Percentiles rank a stretch among this genome's conserved stretches.
Evolutionary conservation across 2,888 invertebrate genomes (phyloP).

Genomic region (Pristionchus japonicus): DNA sequence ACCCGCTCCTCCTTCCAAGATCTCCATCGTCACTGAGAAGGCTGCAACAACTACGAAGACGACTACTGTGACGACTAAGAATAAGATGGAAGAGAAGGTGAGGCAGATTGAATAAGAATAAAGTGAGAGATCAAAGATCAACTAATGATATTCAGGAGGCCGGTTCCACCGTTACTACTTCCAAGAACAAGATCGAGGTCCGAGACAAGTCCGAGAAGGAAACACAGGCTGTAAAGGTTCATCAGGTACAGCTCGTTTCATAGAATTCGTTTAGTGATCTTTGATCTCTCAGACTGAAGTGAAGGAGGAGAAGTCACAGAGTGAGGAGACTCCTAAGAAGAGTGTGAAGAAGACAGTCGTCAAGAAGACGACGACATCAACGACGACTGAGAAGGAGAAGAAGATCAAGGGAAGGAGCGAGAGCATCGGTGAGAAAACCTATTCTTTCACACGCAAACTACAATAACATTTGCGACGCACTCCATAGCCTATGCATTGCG

Average conservation of each 20-base stretch:
- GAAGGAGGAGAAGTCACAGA: constrained; percentile 38
- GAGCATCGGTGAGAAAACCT: not conserved
- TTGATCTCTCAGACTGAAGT: constrained; percentile 5
- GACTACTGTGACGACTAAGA: constrained; percentile 5
- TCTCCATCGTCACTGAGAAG: constrained; percentile 37
- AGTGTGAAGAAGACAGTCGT: constrained; percentile 56
- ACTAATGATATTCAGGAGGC: not conserved
- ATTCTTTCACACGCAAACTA: too few relatives aligned
- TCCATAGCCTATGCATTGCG: too few relatives aligned
- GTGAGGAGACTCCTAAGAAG: constrained; percentile 51
- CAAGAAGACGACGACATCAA: constrained; percentile 54
- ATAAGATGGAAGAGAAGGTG: constrained; percentile 45
- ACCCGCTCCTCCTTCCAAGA: constrained; percentile 33
- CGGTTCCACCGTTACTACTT: not conserved
- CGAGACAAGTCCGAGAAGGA: constrained; percentile 38
- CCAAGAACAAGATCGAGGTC: not conserved
- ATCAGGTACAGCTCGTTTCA: not conserved
- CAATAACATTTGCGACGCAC: too few relatives aligned
- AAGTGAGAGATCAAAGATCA: not conserved
- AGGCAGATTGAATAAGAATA: not conserved
- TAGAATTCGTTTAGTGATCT: not conserved
- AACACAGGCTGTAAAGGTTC: not conserved
- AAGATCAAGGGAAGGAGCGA: constrained; percentile 28
- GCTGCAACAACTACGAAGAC: constrained; percentile 32
- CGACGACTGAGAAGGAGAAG: constrained; percentile 52